phyloP scores from a whole-genome alignment of 1,140 invertebrate genomes.

The Temnothorax curvispinosus region DNA sequence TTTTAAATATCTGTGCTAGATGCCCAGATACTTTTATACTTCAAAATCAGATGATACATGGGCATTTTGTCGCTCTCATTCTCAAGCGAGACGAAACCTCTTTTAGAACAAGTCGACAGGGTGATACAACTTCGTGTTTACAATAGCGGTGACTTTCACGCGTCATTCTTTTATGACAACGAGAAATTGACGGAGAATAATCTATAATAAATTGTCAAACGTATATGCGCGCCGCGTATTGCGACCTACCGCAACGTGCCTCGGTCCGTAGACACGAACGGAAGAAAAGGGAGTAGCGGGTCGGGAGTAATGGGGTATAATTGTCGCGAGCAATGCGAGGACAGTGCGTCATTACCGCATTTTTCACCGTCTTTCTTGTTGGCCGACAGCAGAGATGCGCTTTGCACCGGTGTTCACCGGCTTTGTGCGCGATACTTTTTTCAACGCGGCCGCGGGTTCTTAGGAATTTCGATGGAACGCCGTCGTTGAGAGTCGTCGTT shows the following conservation, averaged over 20 bases:
- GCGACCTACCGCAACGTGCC: slow-evolving; percentile 83
- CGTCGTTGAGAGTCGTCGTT: slow-evolving; percentile 76
- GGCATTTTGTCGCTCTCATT: background rate
- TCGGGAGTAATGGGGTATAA: slow-evolving; percentile 85
- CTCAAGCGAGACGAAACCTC: background rate
- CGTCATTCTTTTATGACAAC: slow-evolving; percentile 3
- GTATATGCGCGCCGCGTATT: slow-evolving; percentile 67
- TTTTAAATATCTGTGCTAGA: background rate
- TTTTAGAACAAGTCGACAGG: background rate
- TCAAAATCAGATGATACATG: background rate
- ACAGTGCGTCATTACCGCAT: slow-evolving; percentile 86
- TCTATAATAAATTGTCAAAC: slow-evolving; percentile 79
- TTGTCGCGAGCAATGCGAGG: slow-evolving; percentile 86
- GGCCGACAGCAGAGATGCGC: slow-evolving; percentile 74
- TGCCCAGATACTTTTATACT: background rate
- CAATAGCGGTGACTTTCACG: slow-evolving; percentile 39
- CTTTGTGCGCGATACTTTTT: slow-evolving; percentile 73
- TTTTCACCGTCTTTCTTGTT: slow-evolving; percentile 83
- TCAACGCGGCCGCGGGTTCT: slow-evolving; percentile 73
- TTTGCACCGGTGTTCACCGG: slow-evolving; percentile 68
- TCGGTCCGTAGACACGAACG: slow-evolving; percentile 71
- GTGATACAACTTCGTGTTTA: background rate
- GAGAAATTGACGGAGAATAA: slow-evolving; percentile 54
- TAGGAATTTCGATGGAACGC: slow-evolving; percentile 83
- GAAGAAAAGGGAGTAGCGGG: slow-evolving; percentile 75